Evolutionary conservation across 2,113 vertebrate genomes (phyloP).

Genomic region (Limnothrissa miodon): DNA sequence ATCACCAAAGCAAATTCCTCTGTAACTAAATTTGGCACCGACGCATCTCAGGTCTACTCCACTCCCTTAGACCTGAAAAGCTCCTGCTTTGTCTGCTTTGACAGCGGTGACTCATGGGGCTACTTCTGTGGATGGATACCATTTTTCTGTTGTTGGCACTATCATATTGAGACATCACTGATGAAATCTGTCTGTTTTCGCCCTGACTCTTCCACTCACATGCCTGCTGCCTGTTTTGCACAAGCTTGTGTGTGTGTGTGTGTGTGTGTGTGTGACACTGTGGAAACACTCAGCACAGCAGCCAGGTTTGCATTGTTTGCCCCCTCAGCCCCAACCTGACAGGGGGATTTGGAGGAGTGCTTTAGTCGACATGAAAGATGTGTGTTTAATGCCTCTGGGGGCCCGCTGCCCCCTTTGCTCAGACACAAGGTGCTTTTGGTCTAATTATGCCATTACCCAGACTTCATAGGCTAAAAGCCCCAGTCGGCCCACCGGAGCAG

Average conservation of each 20-base stretch:
- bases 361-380: slow-evolving; percentile 15
- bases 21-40: neutral
- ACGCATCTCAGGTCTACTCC: neutral
- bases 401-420: neutral
- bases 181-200: slow-evolving; percentile 31
- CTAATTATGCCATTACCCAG: slow-evolving; percentile 12
- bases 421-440: slow-evolving; percentile 15
- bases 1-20: neutral
- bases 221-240: neutral
- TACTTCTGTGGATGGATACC: neutral
- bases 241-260: too few relatives aligned
- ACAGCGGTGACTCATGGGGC: neutral
- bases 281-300: neutral
- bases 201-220: neutral
- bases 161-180: slow-evolving; percentile 48
- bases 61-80: neutral
- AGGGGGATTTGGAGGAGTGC: slow-evolving; percentile 16
- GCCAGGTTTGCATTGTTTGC: slow-evolving; percentile 1
- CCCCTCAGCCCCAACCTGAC: neutral
- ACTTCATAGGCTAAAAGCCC: neutral
- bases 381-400: neutral
- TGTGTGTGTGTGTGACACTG: neutral
- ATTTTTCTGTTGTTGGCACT: slow-evolving; percentile 23
- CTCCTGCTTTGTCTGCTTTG: neutral
- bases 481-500: neutral